Conservation (phyloP, 2,113 vertebrate species). For the Rutilus rutilus region DNA sequence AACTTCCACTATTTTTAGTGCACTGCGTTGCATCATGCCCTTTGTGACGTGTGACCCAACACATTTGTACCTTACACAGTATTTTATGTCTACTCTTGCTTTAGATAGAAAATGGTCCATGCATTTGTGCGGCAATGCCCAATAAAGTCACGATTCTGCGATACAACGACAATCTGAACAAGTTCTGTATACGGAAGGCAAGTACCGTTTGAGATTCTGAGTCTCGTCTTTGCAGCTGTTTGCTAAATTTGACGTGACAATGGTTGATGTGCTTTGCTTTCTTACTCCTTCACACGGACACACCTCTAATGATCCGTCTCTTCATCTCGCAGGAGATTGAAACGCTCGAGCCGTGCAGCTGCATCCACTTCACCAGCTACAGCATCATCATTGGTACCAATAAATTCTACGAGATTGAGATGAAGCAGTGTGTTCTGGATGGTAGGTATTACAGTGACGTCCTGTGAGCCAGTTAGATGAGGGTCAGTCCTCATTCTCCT, state of each 20-base stretch:
- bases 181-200: slow-evolving; percentile 97
- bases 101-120: slow-evolving; percentile 93
- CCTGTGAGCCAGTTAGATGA: background rate
- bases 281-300: background rate
- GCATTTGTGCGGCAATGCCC: slow-evolving; percentile 96
- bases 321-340: slow-evolving; percentile 88
- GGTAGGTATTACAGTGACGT: slow-evolving; percentile 74
- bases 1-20: slow-evolving; percentile 1
- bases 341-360: slow-evolving; percentile 98
- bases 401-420: slow-evolving; percentile 99
- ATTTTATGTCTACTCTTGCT: slow-evolving; percentile 1
- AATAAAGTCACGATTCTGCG: slow-evolving; percentile 93
- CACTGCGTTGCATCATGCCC: background rate
- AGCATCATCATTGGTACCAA: slow-evolving; percentile 98
- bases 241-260: too few relatives aligned
- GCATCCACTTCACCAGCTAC: slow-evolving; percentile 95
- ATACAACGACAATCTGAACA: slow-evolving; percentile 95
- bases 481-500: background rate
- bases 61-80: background rate
- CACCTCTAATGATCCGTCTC: background rate
- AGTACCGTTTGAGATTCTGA: slow-evolving; percentile 39
- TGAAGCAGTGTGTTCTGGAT: slow-evolving; percentile 97
- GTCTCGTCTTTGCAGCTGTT: background rate
- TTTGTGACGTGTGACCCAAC: background rate
- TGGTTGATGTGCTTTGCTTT: background rate